Evolutionary conservation across 1,140 invertebrate species (phyloP), one percentile per base, ranked within the genome.

Genomic region (Palaemon carinicauda): DNA sequence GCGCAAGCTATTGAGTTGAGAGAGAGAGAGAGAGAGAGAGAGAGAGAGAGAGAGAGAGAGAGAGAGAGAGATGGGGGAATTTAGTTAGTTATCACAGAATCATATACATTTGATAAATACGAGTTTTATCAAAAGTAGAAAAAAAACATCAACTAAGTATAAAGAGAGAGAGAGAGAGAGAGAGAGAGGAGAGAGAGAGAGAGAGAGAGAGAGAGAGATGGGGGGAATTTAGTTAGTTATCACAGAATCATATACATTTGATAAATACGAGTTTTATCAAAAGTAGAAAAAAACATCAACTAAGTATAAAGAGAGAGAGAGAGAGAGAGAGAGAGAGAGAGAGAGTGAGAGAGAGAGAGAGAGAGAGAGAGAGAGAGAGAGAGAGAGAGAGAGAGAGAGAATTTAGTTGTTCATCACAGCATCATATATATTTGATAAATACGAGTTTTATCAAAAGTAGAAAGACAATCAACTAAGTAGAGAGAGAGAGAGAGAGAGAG

Each of bases 301-400:
- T n/a, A n/a, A n/a, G n/a, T n/a, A n/a, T n/a, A n/a, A n/a, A 41
- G 31, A 77, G 33, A 77, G 31, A 9, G 73, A 29, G 31, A 50
- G 31, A 50, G 74, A 77, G 31, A 77, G 31, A 50, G 74, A 77
- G 74, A 77, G 31, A 50, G 74, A 77, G 74, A 77, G 31, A 50
- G 74, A 77, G 74, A 50, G 31, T 17, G 74, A 77, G 74, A 50
- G 31, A 50, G 31, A 77, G 74, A 50, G 31, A 50, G 31, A 50
- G 31, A 77, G 31, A 50, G 74, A 77, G 74, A 50, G 31, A 50
- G 74, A 51, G 41, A 51, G 31, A 41, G 41, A 77, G 74, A 51
- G 31, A 51, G 41, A 51, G 74, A 41, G 29, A 77, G 74, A n/a
- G n/a, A n/a, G n/a, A n/a, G n/a, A n/a, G n/a, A n/a, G n/a, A n/a